These are phyloP conservation scores for Eucidaris tribuloides DNA, from an alignment of 35 echinoderm and acorn worm species.

Conservation along the genomic window DNA sequence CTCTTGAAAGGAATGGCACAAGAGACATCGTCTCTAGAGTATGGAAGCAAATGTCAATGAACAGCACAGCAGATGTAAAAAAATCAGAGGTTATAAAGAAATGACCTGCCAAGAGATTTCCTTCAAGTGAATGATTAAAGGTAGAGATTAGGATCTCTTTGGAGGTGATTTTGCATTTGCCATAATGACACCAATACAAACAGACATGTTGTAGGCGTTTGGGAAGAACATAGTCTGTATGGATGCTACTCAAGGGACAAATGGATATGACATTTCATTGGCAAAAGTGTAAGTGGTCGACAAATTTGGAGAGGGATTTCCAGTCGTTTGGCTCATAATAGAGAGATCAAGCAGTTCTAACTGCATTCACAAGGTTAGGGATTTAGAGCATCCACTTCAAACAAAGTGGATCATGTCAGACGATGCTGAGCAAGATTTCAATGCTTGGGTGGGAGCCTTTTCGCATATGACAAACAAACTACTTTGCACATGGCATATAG, in stretches of 20 bases:
- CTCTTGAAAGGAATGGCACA: too few species aligned
- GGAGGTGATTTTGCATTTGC: too few species aligned
- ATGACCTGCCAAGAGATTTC: too few species aligned
- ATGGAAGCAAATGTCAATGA: too few species aligned
- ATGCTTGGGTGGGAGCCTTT: not conserved
- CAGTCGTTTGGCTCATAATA: conserved; percentile 22
- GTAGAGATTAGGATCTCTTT: too few species aligned
- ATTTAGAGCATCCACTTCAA: not conserved
- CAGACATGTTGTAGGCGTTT: conserved; percentile 18
- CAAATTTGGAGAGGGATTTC: conserved; percentile 30
- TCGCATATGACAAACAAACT: not conserved
- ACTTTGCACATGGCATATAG: not conserved
- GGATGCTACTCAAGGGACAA: conserved; percentile 45
- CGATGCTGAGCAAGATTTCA: not conserved
- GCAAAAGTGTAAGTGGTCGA: conserved; percentile 20
- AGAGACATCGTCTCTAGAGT: too few species aligned
- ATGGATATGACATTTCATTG: conserved; percentile 29
- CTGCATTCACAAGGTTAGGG: not conserved
- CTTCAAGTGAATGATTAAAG: too few species aligned
- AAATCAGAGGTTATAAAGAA: too few species aligned
- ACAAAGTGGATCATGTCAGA: not conserved
- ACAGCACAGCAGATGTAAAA: too few species aligned
- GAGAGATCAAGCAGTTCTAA: conserved; percentile 1
- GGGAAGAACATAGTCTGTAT: not conserved
- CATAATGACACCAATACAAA: too few species aligned